These are phyloP conservation scores for Goniozus legneri DNA, from an alignment of 1,140 invertebrate genomes.

Conservation along the genomic window DNA sequence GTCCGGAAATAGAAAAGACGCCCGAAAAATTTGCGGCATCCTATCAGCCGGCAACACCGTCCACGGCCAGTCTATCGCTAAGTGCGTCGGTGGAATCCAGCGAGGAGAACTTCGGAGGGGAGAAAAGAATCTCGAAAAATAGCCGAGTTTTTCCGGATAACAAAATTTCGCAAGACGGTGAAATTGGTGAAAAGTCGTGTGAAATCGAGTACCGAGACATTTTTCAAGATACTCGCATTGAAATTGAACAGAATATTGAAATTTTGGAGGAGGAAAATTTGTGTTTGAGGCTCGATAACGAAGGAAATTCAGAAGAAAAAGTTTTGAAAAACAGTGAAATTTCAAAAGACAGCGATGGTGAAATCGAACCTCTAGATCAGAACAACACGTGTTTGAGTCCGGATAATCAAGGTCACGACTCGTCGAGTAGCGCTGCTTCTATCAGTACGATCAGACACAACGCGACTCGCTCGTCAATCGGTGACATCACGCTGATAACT, in stretches of 20 bases:
- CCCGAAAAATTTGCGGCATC: slow-evolving; percentile 12
- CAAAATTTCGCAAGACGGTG: too few relatives aligned
- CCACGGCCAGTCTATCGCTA: neutral
- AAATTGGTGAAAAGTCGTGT: too few relatives aligned
- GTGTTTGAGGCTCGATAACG: too few relatives aligned
- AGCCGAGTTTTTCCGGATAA: too few relatives aligned
- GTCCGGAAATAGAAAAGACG: slow-evolving; percentile 30
- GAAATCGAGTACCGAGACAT: too few relatives aligned
- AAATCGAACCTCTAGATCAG: slow-evolving; percentile 8
- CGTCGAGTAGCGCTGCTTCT: slow-evolving; percentile 53
- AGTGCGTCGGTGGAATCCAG: too few relatives aligned
- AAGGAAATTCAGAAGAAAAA: too few relatives aligned
- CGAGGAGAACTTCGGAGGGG: neutral
- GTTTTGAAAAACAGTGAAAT: too few relatives aligned
- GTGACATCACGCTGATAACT: slow-evolving; percentile 40
- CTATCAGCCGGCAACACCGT: neutral
- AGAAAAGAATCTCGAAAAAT: too few relatives aligned
- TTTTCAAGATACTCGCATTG: too few relatives aligned
- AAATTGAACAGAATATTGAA: too few relatives aligned
- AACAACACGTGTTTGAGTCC: neutral
- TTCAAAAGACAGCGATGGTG: slow-evolving; percentile 6
- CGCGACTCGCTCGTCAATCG: slow-evolving; percentile 39
- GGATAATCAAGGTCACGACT: slow-evolving; percentile 37
- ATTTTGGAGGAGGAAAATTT: too few relatives aligned
- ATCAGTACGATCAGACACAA: slow-evolving; percentile 57